These are phyloP conservation scores for Elysia crispata DNA, from an alignment of 2,888 invertebrate species.

Conservation along the genomic window DNA sequence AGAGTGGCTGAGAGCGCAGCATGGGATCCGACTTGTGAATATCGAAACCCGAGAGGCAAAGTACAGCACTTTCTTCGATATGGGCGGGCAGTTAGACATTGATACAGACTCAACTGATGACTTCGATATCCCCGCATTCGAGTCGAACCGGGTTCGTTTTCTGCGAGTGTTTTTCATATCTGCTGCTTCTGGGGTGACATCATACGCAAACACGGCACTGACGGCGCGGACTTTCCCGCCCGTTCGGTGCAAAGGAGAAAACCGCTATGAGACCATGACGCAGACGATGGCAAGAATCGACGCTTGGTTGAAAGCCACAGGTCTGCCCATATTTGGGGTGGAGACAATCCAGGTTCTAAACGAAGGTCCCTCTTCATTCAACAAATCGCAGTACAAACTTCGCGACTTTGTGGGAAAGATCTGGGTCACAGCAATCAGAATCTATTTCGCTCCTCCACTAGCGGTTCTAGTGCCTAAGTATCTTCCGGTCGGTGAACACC, in stretches of 20 bases:
- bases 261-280: constrained; percentile 58
- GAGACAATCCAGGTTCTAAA: constrained; percentile 56
- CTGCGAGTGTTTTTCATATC: constrained; percentile 49
- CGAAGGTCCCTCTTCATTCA: constrained; percentile 46
- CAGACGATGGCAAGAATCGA: constrained; percentile 62
- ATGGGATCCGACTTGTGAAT: not conserved
- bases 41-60: not conserved
- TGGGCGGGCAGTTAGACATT: constrained; percentile 26
- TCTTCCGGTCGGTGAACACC: too few species aligned
- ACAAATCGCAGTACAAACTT: constrained; percentile 50
- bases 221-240: constrained; percentile 59
- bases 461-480: too few species aligned
- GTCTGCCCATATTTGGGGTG: constrained; percentile 58
- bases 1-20: constrained; percentile 54
- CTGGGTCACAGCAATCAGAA: constrained; percentile 59
- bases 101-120: constrained; percentile 46
- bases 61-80: not conserved
- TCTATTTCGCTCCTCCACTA: too few species aligned
- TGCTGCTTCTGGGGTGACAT: not conserved
- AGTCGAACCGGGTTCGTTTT: constrained; percentile 32
- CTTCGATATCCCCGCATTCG: constrained; percentile 23
- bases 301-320: constrained; percentile 60
- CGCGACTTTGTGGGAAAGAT: constrained; percentile 51
- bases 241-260: constrained; percentile 47
- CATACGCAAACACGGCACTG: constrained; percentile 41